Evolutionary conservation across 2,888 invertebrate species (phyloP).

Genomic region (Hartigia nigra): DNA sequence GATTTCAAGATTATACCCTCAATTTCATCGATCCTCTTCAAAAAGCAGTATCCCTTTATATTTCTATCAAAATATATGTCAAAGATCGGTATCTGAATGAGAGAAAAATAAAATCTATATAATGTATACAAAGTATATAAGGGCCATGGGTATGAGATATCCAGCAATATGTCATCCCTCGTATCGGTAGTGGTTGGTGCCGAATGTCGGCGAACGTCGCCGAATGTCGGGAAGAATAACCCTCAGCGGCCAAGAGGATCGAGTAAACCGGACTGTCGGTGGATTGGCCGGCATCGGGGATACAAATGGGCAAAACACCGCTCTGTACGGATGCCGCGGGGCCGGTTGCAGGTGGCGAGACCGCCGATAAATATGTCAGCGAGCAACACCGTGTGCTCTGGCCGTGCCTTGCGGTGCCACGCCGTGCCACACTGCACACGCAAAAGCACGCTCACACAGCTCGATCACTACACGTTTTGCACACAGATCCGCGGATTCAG

Average conservation of each 20-base stretch:
- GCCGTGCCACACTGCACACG: not conserved
- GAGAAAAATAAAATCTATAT: not conserved
- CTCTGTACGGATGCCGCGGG: constrained; percentile 58
- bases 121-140: not conserved
- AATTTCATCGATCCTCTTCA: not conserved
- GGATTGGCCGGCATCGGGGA: constrained; percentile 38
- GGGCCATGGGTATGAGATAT: not conserved
- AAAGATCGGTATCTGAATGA: not conserved
- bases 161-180: constrained; percentile 45
- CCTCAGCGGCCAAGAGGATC: constrained; percentile 21
- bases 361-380: constrained; percentile 66
- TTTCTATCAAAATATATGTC: not conserved
- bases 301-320: constrained; percentile 54
- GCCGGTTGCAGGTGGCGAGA: constrained; percentile 62
- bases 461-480: not conserved
- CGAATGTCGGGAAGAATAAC: constrained; percentile 27
- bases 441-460: not conserved
- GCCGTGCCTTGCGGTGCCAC: not conserved
- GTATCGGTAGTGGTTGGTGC: constrained; percentile 17
- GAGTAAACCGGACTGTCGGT: constrained; percentile 51
- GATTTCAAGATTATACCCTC: not conserved
- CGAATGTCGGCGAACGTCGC: constrained; percentile 4
- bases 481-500: not conserved
- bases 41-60: not conserved
- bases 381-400: constrained; percentile 53